Percentiles rank a stretch among this genome's conserved stretches.
Evolutionary conservation across 2,113 vertebrate species (phyloP).

Genomic region (Glareola pratincola): DNA sequence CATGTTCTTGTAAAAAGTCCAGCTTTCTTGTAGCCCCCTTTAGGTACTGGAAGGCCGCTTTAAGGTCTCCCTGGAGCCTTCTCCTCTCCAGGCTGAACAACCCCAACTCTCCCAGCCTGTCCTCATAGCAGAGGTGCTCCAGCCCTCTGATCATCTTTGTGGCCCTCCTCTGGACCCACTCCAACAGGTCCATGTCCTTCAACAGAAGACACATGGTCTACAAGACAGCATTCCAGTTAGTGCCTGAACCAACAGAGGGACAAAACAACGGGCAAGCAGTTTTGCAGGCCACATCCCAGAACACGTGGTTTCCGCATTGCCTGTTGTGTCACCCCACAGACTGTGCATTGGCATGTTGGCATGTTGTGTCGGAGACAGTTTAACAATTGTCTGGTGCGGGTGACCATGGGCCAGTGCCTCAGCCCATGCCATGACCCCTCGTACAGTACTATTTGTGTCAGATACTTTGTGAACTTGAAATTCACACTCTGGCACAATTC

Average conservation of each 20-base stretch:
- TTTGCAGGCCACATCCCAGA: not conserved
- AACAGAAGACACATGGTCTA: not conserved
- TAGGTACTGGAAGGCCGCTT: not conserved
- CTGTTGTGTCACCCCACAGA: not conserved
- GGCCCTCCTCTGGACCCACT: not conserved
- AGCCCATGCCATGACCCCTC: not conserved
- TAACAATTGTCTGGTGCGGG: not conserved
- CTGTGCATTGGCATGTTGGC: accelerated
- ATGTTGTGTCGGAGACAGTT: not conserved
- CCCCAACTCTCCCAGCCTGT: not conserved
- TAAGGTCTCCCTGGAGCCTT: not conserved
- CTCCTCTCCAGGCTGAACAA: not conserved
- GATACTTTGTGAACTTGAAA: not conserved
- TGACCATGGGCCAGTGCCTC: not conserved
- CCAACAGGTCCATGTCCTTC: not conserved
- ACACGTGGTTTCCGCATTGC: not conserved
- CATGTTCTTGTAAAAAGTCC: not conserved
- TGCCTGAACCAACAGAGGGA: not conserved
- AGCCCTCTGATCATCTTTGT: not conserved
- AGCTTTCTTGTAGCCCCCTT: not conserved
- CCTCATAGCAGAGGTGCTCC: not conserved
- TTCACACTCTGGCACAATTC: not conserved
- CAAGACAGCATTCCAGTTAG: not conserved
- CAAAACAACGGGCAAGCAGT: not conserved
- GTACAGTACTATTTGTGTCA: not conserved